Conservation (phyloP, 2,797 vertebrate genomes). For the Mustela erminea region DNA sequence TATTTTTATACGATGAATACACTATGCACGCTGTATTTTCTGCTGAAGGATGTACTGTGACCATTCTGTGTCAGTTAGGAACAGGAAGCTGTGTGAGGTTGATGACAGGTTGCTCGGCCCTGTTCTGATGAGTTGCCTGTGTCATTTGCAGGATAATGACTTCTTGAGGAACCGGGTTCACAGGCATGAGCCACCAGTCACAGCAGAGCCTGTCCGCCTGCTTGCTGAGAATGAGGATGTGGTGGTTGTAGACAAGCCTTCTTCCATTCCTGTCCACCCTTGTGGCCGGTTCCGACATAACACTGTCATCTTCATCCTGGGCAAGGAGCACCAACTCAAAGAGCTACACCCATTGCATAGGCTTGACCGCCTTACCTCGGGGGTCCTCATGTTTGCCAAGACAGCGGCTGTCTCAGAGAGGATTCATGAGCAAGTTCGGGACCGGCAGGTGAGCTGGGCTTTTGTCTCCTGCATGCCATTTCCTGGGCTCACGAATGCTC, state of each 20-base stretch:
- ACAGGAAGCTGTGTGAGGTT: background rate
- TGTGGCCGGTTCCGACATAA: conserved; percentile 99
- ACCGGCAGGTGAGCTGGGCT: conserved; percentile 90
- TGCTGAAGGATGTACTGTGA: background rate
- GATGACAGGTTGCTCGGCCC: background rate
- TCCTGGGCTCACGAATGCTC: background rate
- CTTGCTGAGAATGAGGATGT: conserved; percentile 94
- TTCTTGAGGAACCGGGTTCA: conserved; percentile 96
- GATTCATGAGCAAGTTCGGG: conserved; percentile 95
- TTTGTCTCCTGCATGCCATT: background rate
- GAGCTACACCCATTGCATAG: conserved; percentile 96
- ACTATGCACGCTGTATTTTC: background rate
- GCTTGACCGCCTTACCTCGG: conserved; percentile 97
- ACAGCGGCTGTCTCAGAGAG: conserved; percentile 93
- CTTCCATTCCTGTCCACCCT: conserved; percentile 97
- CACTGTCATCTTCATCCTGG: conserved; percentile 98
- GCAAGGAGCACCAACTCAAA: conserved; percentile 94
- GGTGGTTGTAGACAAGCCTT: conserved; percentile 97
- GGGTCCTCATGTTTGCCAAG: conserved; percentile 97
- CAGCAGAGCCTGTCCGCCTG: conserved; percentile 90
- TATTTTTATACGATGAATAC: conserved; percentile 27
- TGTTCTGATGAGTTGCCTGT: conserved; percentile 10
- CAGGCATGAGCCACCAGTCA: conserved; percentile 97
- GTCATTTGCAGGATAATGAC: conserved; percentile 94
- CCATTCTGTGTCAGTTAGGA: background rate